These are phyloP conservation scores for Oriolus oriolus DNA, from an alignment of 2,113 vertebrate species.

Conservation along the genomic window DNA sequence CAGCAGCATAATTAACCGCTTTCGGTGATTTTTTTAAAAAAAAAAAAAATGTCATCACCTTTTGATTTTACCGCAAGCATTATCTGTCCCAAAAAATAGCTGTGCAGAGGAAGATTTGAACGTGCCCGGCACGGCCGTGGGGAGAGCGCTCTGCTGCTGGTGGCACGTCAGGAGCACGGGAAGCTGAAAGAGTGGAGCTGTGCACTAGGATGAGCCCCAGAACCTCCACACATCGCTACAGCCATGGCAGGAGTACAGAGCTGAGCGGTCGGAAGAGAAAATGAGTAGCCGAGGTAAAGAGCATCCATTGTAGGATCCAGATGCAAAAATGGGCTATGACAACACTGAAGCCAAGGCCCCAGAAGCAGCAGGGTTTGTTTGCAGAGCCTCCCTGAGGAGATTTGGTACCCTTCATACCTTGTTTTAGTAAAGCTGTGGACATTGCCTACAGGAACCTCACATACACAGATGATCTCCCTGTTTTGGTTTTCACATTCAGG, in stretches of 20 bases:
- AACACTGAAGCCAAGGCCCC: not conserved
- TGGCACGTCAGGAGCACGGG: not conserved
- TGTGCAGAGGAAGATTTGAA: not conserved
- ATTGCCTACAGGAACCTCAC: not conserved
- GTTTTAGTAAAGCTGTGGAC: not conserved
- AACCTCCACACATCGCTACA: not conserved
- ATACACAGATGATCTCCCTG: fast-evolving
- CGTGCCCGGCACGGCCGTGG: fast-evolving
- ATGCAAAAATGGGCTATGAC: not conserved
- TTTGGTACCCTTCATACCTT: not conserved
- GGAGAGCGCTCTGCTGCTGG: fast-evolving
- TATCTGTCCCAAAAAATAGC: not conserved
- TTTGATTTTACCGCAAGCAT: not conserved
- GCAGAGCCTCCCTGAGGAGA: not conserved
- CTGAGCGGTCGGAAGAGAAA: not conserved
- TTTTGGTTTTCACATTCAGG: not conserved
- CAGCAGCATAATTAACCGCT: not conserved
- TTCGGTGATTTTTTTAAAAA: not conserved
- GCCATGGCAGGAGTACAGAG: not conserved
- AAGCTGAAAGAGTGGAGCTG: not conserved
- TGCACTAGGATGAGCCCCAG: not conserved
- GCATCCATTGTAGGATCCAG: not conserved
- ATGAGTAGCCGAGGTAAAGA: not conserved
- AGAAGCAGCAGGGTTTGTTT: not conserved
- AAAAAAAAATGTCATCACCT: not conserved